Evolutionary conservation across 2,888 invertebrate genomes (phyloP).

Genomic region (Drosophila borealis): DNA sequence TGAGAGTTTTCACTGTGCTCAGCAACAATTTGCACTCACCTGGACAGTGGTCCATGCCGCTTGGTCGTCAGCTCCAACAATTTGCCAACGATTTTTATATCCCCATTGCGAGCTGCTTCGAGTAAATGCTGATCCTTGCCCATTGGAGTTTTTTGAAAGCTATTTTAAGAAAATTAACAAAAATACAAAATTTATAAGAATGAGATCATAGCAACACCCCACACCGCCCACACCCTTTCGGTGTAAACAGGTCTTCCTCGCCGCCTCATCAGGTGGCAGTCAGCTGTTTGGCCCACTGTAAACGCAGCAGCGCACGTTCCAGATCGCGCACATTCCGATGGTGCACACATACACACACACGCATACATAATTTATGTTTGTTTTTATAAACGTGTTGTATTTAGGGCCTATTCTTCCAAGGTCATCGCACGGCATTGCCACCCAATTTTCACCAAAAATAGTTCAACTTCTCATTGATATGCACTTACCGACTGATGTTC

Average conservation of each 20-base stretch:
- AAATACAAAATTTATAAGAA: slow-evolving; percentile 16
- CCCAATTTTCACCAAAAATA: slow-evolving; percentile 40
- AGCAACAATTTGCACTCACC: slow-evolving; percentile 86
- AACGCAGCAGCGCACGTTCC: slow-evolving; percentile 28
- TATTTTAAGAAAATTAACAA: not conserved
- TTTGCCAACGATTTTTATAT: slow-evolving; percentile 94
- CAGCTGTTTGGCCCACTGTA: slow-evolving; percentile 62
- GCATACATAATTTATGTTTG: slow-evolving; percentile 33
- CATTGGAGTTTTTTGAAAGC: slow-evolving; percentile 86
- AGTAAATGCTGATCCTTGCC: slow-evolving; percentile 98
- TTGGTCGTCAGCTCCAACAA: slow-evolving; percentile 93
- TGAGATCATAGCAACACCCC: slow-evolving; percentile 66
- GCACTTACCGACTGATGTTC: slow-evolving; percentile 38
- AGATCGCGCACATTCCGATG: slow-evolving; percentile 49
- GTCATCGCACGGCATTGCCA: slow-evolving; percentile 69
- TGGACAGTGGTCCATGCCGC: slow-evolving; percentile 96
- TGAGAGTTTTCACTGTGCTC: too few relatives aligned
- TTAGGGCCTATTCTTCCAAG: slow-evolving; percentile 71
- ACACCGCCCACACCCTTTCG: slow-evolving; percentile 38
- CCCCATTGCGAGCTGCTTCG: slow-evolving; percentile 96
- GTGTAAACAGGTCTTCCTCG: slow-evolving; percentile 23
- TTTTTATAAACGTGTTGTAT: slow-evolving; percentile 58
- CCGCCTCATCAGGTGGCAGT: slow-evolving; percentile 60
- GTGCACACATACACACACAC: slow-evolving; percentile 11
- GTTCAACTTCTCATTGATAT: slow-evolving; percentile 23